phyloP scores from a whole-genome alignment of 2,113 vertebrate genomes.

The Amblyopsis rosae region DNA sequence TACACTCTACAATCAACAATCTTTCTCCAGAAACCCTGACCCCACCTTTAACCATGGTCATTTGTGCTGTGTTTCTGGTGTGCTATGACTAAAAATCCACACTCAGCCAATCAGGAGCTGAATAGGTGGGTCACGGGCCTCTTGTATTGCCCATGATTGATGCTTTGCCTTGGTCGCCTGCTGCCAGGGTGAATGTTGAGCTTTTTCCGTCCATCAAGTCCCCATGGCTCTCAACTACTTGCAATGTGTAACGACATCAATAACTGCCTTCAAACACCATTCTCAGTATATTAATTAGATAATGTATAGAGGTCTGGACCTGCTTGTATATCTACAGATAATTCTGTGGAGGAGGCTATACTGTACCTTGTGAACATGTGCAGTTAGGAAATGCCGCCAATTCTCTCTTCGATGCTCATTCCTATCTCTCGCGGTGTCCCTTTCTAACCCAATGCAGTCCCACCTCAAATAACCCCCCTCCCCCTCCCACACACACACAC shows the following conservation, averaged over 20 bases:
- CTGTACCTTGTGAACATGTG: too few relatives aligned
- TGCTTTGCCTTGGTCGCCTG: slow-evolving; percentile 42
- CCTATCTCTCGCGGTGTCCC: neutral
- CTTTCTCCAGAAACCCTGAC: too few relatives aligned
- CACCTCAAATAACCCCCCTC: neutral
- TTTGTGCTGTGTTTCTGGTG: too few relatives aligned
- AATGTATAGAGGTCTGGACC: slow-evolving; percentile 16
- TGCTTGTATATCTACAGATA: slow-evolving; percentile 30
- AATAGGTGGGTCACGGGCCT: too few relatives aligned
- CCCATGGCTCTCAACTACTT: slow-evolving; percentile 36
- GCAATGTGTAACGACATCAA: slow-evolving; percentile 50
- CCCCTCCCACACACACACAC: neutral
- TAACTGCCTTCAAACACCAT: slow-evolving; percentile 45
- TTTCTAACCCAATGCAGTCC: neutral
- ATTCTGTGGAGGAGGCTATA: too few relatives aligned
- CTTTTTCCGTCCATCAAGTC: slow-evolving; percentile 56
- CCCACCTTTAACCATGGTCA: too few relatives aligned
- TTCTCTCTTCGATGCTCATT: slow-evolving; percentile 17
- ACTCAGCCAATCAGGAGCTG: too few relatives aligned
- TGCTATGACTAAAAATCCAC: too few relatives aligned
- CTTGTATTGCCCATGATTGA: slow-evolving; percentile 39
- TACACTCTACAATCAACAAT: too few relatives aligned
- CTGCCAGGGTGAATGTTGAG: slow-evolving; percentile 11
- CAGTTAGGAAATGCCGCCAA: slow-evolving; percentile 6
- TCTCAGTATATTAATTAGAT: slow-evolving; percentile 41